phyloP scores from a whole-genome alignment of 2,113 vertebrate species.

The Myanophis thanlyinensis region DNA sequence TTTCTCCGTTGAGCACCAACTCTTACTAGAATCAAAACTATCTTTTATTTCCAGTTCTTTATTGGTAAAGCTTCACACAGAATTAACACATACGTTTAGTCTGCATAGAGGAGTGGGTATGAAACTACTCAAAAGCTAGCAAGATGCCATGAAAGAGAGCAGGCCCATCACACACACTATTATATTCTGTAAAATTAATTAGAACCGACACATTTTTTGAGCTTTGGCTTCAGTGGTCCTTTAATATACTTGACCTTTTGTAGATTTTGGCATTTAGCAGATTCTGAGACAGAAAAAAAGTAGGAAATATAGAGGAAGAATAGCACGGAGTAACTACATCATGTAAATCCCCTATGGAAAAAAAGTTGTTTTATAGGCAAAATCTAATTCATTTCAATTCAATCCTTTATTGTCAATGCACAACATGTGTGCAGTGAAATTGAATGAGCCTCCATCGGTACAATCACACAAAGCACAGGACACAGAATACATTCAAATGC shows the following conservation, averaged over 20 bases:
- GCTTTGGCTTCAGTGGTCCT: not conserved
- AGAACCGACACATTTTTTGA: not conserved
- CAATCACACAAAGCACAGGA: too few species aligned
- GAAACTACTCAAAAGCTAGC: not conserved
- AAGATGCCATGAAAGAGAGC: not conserved
- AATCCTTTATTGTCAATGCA: too few species aligned
- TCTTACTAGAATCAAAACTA: not conserved
- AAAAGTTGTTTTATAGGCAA: not conserved
- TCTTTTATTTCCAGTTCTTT: not conserved
- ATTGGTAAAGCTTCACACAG: not conserved
- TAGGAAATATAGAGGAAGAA: not conserved
- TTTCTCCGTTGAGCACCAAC: not conserved
- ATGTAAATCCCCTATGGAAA: not conserved
- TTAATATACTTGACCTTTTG: not conserved
- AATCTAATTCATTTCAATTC: too few species aligned
- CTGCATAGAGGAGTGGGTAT: not conserved
- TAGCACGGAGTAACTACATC: not conserved
- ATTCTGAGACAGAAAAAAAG: not conserved
- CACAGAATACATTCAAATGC: too few species aligned
- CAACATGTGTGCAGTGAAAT: too few species aligned
- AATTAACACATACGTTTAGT: not conserved
- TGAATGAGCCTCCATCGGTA: too few species aligned
- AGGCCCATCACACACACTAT: not conserved
- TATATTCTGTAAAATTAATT: not conserved
- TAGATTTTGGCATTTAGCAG: not conserved